A percentile compares a stretch with the other conserved stretches of the same genome.
These are phyloP conservation scores for Siderastrea radians DNA, from an alignment of 92 coral and sea anemone genomes.

Conservation along the genomic window DNA sequence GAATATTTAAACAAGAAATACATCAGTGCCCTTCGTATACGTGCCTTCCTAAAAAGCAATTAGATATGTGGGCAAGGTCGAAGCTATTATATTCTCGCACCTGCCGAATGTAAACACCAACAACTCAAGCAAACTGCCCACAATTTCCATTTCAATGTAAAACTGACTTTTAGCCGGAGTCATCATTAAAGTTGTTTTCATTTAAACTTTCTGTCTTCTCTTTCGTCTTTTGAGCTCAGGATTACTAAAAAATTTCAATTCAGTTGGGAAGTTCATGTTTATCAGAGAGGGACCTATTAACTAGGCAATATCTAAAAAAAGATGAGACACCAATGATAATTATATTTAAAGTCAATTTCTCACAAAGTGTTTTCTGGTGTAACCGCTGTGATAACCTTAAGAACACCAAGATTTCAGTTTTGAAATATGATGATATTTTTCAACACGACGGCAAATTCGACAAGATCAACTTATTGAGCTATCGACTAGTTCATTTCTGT, in stretches of 20 bases:
- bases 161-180: constrained; percentile 9
- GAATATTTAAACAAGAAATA: constrained; percentile 11
- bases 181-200: background rate
- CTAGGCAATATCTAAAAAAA: background rate
- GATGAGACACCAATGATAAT: background rate
- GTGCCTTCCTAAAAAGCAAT: constrained; percentile 39
- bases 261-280: background rate
- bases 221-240: background rate
- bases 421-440: background rate
- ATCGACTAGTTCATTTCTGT: too few relatives aligned
- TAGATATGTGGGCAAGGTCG: constrained; percentile 27
- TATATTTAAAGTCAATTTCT: background rate
- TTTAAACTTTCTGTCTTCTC: background rate
- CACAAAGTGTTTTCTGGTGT: background rate
- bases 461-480: too few relatives aligned
- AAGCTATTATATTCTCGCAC: constrained; percentile 21
- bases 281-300: background rate
- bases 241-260: background rate
- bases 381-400: background rate
- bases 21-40: background rate
- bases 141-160: constrained; percentile 1
- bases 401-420: background rate
- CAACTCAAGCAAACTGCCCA: background rate
- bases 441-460: background rate
- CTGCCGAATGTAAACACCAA: constrained; percentile 25